A percentile compares a stretch with the other conserved stretches of the same genome.
Evolutionary conservation across 2,888 invertebrate species (phyloP).

Genomic region (Caenorhabditis uteleia): DNA sequence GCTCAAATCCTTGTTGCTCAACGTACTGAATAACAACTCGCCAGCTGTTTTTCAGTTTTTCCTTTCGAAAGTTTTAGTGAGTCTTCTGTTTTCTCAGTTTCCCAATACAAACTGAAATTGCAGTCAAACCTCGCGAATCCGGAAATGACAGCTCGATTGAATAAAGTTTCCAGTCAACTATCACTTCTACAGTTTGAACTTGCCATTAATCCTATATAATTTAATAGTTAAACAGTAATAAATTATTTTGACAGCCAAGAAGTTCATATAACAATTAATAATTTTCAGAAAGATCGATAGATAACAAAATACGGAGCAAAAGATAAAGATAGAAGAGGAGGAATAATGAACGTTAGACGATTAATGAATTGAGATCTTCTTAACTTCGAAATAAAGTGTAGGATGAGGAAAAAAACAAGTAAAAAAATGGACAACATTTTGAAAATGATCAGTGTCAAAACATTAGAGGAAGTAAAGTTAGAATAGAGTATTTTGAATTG

Average conservation of each 20-base stretch:
- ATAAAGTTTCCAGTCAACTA: constrained; percentile 19
- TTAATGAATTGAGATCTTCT: too few relatives aligned
- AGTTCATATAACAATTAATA: too few relatives aligned
- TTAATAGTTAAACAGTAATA: background rate
- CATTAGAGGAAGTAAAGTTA: too few relatives aligned
- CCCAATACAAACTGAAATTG: background rate
- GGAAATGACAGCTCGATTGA: constrained; percentile 2
- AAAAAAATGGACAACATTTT: too few relatives aligned
- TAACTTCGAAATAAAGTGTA: too few relatives aligned
- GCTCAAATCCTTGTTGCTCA: constrained; percentile 2
- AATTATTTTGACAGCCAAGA: too few relatives aligned
- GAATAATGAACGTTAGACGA: too few relatives aligned
- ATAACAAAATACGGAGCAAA: background rate
- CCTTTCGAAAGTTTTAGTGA: constrained; percentile 16
- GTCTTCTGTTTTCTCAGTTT: background rate
- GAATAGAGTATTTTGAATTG: too few relatives aligned
- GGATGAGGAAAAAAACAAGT: too few relatives aligned
- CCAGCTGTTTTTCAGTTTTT: constrained; percentile 7
- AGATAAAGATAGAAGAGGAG: constrained; percentile 2
- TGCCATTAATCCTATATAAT: constrained; percentile 12
- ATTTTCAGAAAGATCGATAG: background rate
- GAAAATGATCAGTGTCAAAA: too few relatives aligned
- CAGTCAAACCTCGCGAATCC: constrained; percentile 17
- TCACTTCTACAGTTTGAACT: constrained; percentile 22
- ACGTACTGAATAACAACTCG: constrained; percentile 15